A percentile compares a stretch with the other conserved stretches of the same genome.
phyloP scores from a whole-genome alignment of 2,113 vertebrate species.

The Pipa parva region DNA sequence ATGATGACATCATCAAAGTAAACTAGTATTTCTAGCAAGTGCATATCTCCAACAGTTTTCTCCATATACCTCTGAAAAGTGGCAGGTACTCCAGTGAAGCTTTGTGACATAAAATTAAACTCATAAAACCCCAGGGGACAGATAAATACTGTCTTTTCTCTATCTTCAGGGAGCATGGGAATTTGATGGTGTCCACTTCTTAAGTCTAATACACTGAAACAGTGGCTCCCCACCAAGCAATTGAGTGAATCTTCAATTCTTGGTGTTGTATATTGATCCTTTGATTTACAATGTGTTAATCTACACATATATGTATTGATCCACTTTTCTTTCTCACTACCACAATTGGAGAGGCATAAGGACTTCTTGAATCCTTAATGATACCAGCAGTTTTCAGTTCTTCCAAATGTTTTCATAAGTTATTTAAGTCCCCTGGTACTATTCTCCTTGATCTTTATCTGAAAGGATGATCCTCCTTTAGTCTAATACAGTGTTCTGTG shows the following conservation, averaged over 20 bases:
- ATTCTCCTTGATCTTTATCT: not conserved
- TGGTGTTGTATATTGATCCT: not conserved
- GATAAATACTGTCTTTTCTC: not conserved
- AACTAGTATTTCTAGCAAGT: not conserved
- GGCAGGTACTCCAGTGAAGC: not conserved
- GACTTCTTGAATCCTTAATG: not conserved
- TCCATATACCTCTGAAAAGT: not conserved
- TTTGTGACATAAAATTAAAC: not conserved
- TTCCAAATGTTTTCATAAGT: not conserved
- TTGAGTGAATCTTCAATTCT: not conserved
- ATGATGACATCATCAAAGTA: not conserved
- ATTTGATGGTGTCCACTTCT: not conserved
- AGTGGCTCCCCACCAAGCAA: not conserved
- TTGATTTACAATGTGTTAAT: not conserved
- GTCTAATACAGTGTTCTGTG: not conserved
- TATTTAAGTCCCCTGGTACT: not conserved
- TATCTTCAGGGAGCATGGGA: not conserved
- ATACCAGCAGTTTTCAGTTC: not conserved
- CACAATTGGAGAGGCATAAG: conserved; percentile 1
- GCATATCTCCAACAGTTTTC: not conserved
- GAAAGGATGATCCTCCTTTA: not conserved
- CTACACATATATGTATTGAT: not conserved
- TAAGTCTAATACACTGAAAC: not conserved
- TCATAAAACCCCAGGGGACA: not conserved
- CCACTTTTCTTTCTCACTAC: not conserved